Percentiles rank a stretch among this genome's conserved stretches.
Conservation (phyloP, 2,113 vertebrate species). For the Saguinus imperator region DNA sequence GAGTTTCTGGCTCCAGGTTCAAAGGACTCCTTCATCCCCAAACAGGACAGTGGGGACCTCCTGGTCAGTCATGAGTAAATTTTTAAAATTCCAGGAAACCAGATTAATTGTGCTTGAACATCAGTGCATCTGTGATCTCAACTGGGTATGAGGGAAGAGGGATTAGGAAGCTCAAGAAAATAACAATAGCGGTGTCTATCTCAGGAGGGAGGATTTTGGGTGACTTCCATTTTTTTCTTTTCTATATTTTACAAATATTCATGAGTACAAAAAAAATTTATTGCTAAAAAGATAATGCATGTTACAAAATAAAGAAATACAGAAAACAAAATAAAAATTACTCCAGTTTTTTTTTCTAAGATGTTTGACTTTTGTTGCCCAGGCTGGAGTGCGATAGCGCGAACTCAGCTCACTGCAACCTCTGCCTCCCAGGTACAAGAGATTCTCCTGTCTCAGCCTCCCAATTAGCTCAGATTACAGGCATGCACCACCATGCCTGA, state of each 20-base stretch:
- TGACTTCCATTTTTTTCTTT: not conserved
- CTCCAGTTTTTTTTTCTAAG: not conserved
- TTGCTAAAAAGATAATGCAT: not conserved
- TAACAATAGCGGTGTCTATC: not conserved
- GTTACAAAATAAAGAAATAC: not conserved
- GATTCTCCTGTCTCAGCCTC: too few species aligned
- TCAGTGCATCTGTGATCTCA: not conserved
- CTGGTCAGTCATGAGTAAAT: not conserved
- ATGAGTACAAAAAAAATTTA: not conserved
- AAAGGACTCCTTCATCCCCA: not conserved
- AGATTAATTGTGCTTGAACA: not conserved
- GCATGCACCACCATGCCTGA: too few species aligned
- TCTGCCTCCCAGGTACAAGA: too few species aligned
- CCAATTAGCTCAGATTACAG: too few species aligned
- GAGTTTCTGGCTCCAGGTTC: not conserved
- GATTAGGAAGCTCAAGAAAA: not conserved
- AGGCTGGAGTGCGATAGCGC: too few species aligned
- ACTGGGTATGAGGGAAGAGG: not conserved
- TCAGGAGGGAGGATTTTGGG: not conserved
- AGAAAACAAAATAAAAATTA: not conserved
- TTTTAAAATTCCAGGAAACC: not conserved
- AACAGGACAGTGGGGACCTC: not conserved
- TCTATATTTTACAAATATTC: not conserved
- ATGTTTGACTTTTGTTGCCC: too few species aligned
- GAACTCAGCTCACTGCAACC: too few species aligned